Evolutionary conservation across 2,113 vertebrate genomes (phyloP), one percentile per base, ranked within the genome.

Genomic region (Crotalus helleri): DNA sequence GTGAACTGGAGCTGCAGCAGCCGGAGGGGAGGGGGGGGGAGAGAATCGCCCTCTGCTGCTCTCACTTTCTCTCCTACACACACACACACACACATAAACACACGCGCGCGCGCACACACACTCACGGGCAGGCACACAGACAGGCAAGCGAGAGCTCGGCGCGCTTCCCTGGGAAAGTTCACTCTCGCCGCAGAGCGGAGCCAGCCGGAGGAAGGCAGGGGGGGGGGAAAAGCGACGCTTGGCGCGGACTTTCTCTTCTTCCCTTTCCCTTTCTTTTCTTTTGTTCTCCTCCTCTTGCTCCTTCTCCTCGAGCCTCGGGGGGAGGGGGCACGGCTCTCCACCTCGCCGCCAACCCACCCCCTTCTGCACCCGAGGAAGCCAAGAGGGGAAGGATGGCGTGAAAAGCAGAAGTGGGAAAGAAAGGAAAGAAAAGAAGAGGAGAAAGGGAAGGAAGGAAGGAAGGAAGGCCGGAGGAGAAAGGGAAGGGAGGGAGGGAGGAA

Each of bases 401-500:
- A 13, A 55, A 55, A 55, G 54, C 54, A 55, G 54, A 55, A 55
- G 54, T 17, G 12, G 54, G 49, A 7, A 23, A 49, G 0, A 57
- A 59, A 2, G 17, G 33, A 0, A 13, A 15, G 0, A 9, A 58
- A 1, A 44, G 53, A 93, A 53, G 94, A 92, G 92, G 6, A 57
- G 61, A 94, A 88, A 23, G 29, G 92, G 88, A 92, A 19, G 49
- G 49, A 19, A 74, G 51, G 88, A 85, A 33, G 26, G 26, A 49
- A 49, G 46, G 46, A 33, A n/a, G n/a, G n/a, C n/a, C n/a, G n/a
- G n/a, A n/a, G n/a, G n/a, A n/a, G n/a, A n/a, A n/a, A n/a, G n/a
- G n/a, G n/a, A n/a, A n/a, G n/a, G n/a, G n/a, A 0, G 3, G n/a
- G 1, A 23, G 24, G 1, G 0, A 33, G 26, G 3, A 2, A 49